Base-by-base conservation (phyloP, 1,140 invertebrate genomes). In the Gerris buenoi region DNA sequence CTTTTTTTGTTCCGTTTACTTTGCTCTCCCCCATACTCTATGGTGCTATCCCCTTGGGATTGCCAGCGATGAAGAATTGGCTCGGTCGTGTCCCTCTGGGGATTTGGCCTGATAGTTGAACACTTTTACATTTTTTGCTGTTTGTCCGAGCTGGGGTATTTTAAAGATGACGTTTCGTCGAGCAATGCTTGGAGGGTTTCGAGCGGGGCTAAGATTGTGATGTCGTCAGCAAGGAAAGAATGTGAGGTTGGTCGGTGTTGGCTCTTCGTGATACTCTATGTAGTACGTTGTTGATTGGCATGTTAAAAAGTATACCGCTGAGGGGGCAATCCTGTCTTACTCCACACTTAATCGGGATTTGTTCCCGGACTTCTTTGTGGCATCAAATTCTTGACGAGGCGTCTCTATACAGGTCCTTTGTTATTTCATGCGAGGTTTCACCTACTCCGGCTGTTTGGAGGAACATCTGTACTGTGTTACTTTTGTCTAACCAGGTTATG, bases 241-340 rank as follows among this genome's bases (percentile, higher is more conserved):
- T 26, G 1, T 1, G 3, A 26, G 13, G n/a, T 1, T 13, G 23
- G 65, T 46, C 1, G 65, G 70, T 2, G 62, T 15, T 0, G 25
- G 1, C 15, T 13, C 13, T 61, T n/a, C 67, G 56, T 15, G 67
- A 25, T 27, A 74, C 15, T 0, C 75, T 64, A 0, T 73, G 73
- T 46, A 46, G 33, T 5, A 46, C 33, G 5, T 10, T 46, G 63
- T 80, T 76, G 0, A 79, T 69, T 0, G 73, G 73, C 1, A 81
- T 65, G 65, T 78, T 76, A 70, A 81, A 81, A 0, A 78, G 68
- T 0, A 78, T 63, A 0, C 75, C 74, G 63, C 74, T 76, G 1
- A 79, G 60, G 0, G 77, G 76, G 66, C 76, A 77, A 2, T 78
- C 78, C 68, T 80, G 77, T 5, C 71, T 70, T 0, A 80, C 75